A percentile compares a stretch with the other conserved stretches of the same genome.
phyloP scores from a whole-genome alignment of 2,113 vertebrate species.

The Thryonomys swinderianus region DNA sequence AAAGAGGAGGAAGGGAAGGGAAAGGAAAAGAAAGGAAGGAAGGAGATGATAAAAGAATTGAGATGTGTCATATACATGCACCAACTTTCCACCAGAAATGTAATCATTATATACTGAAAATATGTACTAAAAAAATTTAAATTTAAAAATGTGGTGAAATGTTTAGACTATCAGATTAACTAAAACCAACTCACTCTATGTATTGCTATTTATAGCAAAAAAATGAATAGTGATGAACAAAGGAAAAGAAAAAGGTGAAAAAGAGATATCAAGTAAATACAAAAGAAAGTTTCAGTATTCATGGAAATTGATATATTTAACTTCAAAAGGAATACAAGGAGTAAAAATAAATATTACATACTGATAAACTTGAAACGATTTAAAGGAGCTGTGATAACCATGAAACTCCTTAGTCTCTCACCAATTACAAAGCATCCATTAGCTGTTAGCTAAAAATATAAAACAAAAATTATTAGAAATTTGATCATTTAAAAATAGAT shows the following conservation, averaged over 20 bases:
- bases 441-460: not conserved
- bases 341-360: not conserved
- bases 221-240: not conserved
- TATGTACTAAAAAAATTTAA: not conserved
- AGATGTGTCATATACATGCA: not conserved
- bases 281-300: not conserved
- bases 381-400: not conserved
- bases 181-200: not conserved
- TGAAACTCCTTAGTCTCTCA: not conserved
- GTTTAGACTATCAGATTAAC: not conserved
- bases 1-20: not conserved
- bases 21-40: too few species aligned
- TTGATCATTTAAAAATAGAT: not conserved
- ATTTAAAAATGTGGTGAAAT: not conserved
- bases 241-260: not conserved
- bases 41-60: not conserved
- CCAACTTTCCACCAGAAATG: too few species aligned
- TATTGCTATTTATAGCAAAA: not conserved
- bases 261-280: not conserved
- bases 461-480: not conserved
- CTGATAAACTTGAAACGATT: not conserved
- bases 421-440: not conserved
- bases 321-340: not conserved
- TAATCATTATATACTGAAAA: too few species aligned
- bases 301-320: not conserved